Percentiles rank a stretch among this genome's conserved stretches.
phyloP scores from a whole-genome alignment of 2,113 vertebrate species.

The Hydrolagus affinis region DNA sequence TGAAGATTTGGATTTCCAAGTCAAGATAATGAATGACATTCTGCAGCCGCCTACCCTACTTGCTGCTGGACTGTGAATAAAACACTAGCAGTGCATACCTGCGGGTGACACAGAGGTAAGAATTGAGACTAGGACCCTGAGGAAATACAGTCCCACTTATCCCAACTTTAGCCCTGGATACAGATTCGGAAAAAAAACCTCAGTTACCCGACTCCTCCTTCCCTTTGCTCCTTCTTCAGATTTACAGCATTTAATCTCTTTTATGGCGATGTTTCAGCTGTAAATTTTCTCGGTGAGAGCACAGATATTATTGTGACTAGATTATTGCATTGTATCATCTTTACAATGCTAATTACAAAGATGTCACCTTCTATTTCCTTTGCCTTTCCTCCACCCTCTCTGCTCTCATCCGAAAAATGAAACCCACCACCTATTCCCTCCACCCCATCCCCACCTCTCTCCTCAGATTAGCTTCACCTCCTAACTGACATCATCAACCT shows the following conservation, averaged over 20 bases:
- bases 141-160: too few relatives aligned
- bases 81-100: background rate
- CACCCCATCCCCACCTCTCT: too few relatives aligned
- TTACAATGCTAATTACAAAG: slow-evolving; percentile 12
- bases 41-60: background rate
- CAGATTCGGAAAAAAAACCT: too few relatives aligned
- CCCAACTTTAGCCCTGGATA: too few relatives aligned
- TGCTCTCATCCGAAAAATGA: too few relatives aligned
- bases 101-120: too few relatives aligned
- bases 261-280: slow-evolving; percentile 10
- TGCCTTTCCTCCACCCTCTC: too few relatives aligned
- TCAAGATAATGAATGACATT: background rate
- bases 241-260: background rate
- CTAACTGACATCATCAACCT: too few relatives aligned
- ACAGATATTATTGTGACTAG: background rate
- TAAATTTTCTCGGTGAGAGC: background rate
- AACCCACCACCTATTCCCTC: too few relatives aligned
- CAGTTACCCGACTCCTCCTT: too few relatives aligned
- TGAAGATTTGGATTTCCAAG: background rate
- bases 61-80: background rate
- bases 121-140: too few relatives aligned
- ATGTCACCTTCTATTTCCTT: background rate
- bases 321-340: slow-evolving; percentile 20
- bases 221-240: background rate
- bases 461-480: too few relatives aligned